A percentile compares a stretch with the other conserved stretches of the same genome.
Conservation (phyloP, 2,888 invertebrate genomes). For the Dascillus cervinus region DNA sequence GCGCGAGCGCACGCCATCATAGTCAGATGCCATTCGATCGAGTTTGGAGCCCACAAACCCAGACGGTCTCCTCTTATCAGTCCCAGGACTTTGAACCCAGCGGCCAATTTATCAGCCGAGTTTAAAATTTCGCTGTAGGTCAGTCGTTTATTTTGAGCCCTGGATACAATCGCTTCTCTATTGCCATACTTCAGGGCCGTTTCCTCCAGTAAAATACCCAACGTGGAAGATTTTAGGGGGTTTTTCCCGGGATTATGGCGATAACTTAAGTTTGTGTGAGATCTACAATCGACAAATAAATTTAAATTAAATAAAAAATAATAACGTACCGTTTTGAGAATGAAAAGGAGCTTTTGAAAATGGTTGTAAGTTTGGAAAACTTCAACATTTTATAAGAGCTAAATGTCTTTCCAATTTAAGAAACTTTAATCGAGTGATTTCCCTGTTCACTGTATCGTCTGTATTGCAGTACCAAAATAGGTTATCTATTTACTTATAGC, state of each 20-base stretch:
- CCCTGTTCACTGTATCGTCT: too few relatives aligned
- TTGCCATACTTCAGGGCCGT: slow-evolving; percentile 48
- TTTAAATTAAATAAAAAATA: too few relatives aligned
- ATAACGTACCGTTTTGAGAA: too few relatives aligned
- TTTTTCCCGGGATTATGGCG: slow-evolving; percentile 43
- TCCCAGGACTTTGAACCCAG: slow-evolving; percentile 60
- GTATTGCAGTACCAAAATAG: too few relatives aligned
- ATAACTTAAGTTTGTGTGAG: slow-evolving; percentile 41
- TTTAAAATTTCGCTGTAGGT: slow-evolving; percentile 47
- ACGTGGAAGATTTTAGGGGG: slow-evolving; percentile 47
- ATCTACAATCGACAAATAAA: slow-evolving; percentile 1
- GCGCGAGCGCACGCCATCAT: slow-evolving; percentile 64
- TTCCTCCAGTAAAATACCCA: slow-evolving; percentile 51
- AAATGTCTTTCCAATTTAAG: too few relatives aligned
- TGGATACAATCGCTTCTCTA: slow-evolving; percentile 51
- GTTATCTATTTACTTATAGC: too few relatives aligned
- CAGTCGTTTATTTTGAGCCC: slow-evolving; percentile 45
- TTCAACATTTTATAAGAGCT: too few relatives aligned
- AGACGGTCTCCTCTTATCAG: slow-evolving; percentile 64
- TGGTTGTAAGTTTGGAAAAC: too few relatives aligned
- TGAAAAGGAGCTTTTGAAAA: too few relatives aligned
- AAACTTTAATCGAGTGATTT: too few relatives aligned
- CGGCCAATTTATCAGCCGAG: slow-evolving; percentile 60
- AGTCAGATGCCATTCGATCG: slow-evolving; percentile 65
- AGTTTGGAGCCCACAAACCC: slow-evolving; percentile 75